These are phyloP conservation scores for Drosophila rubida DNA, from an alignment of 2,888 invertebrate genomes.

Conservation along the genomic window DNA sequence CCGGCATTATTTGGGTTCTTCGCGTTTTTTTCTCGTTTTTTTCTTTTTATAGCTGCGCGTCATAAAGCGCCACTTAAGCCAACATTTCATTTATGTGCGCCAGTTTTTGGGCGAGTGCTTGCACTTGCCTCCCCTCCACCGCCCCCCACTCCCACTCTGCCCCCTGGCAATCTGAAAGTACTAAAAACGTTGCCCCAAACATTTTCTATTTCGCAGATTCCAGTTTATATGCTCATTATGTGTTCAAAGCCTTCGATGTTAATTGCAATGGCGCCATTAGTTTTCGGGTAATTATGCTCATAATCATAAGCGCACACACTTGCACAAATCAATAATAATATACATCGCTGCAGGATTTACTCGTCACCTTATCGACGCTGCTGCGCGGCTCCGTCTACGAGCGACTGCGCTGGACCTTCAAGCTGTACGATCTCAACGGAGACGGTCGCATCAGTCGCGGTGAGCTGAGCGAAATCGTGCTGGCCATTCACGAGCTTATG, in stretches of 20 bases:
- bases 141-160: not conserved
- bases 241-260: conserved; percentile 99
- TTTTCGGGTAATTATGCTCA: conserved; percentile 92
- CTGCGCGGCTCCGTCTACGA: conserved; percentile 97
- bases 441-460: conserved; percentile 97
- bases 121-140: conserved; percentile 4
- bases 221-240: conserved; percentile 98
- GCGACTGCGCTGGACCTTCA: conserved; percentile 97
- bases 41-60: conserved; percentile 62
- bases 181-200: conserved; percentile 14
- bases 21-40: conserved; percentile 9
- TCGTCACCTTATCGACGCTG: conserved; percentile 96
- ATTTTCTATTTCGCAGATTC: conserved; percentile 89
- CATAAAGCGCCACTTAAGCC: conserved; percentile 67
- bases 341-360: conserved; percentile 91
- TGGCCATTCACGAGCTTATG: conserved; percentile 96
- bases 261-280: conserved; percentile 98
- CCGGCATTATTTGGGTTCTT: conserved; percentile 35
- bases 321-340: not conserved
- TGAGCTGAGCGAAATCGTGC: conserved; percentile 94
- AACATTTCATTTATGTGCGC: conserved; percentile 53
- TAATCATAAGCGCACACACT: not conserved
- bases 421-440: conserved; percentile 97
- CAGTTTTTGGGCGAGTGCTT: conserved; percentile 19
- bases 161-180: not conserved